Base-by-base conservation (phyloP, 2,113 vertebrate species). In the Alaudala cheleensis region DNA sequence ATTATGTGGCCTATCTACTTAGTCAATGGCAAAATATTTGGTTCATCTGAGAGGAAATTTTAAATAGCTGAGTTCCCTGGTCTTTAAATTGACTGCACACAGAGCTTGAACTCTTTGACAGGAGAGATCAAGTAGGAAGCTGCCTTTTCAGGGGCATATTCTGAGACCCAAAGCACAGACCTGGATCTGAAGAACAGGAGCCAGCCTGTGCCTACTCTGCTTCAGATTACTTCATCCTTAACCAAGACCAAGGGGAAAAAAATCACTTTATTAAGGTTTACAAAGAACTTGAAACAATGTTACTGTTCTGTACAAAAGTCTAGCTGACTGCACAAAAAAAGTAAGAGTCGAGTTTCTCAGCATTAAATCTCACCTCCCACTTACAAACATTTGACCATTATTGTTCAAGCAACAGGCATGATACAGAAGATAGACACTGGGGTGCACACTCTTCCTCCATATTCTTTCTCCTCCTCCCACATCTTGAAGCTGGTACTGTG, bases 351-450 rank as follows among this genome's bases (percentile, higher is more conserved):
- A 23, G 5, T 47, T 86, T 50, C 40, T 90, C 19, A 61, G 8
- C 6, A 29, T n/a, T 25, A 81, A 69, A 51, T 2, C 13, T 65
- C 5, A 1, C 11, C 12, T 92, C 11, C 51, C 5, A 34, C 71
- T 71, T 74, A 5, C 14, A 57, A 79, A 5, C 22, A 31, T 49
- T 78, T 57, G 16, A 34, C 22, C 6, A 23, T 34, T 56, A 39
- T 6, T 39, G 14, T 51, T 76, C 23, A 80, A 79, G 26, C 9
- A 87, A 12, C 12, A 71, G 26, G 10, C 17, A 15, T 37, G 12
- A 21, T 45, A 71, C 2, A 76, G 40, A 67, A 64, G 14, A 19
- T 1, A 50, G 23, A 62, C 0, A 0, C 7, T 22, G 14, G 24
- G 1, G 1, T 79, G 9, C 11, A 16, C 20, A 11, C 1, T 66